Evolutionary conservation across 2,113 vertebrate species (phyloP), one percentile per base, ranked within the genome.

Genomic region (Nothobranchius furzeri): DNA sequence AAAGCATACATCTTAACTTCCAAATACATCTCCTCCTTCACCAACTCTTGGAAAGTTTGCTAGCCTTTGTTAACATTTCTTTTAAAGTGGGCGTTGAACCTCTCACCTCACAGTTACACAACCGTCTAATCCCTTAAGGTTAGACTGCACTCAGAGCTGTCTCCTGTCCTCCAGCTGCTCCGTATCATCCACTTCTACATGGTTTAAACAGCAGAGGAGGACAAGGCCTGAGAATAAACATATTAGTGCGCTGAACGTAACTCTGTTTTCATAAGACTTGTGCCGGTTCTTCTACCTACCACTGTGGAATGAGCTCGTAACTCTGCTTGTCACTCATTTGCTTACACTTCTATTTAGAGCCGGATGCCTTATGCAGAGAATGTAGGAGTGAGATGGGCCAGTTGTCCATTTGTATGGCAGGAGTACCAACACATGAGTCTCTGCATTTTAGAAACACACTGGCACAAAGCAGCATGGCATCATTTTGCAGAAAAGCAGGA

Each of bases 81-180:
- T 15, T 30, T 37, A n/a, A 1, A 48, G 60, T 60, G n/a, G 63
- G 59, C 8, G 17, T 80, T 49, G 57, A 73, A 65, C 59, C 20
- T 45, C 12, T 75, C 73, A 77, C 71, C 67, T 78, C 69, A 73
- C 9, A 37, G 60, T 73, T 76, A 61, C 11, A 49, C 70, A 83
- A 55, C 37, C 46, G 67, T 62, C 24, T 12, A 72, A 72, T 57
- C 77, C 59, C 65, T 20, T 0, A 0, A 43, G 68, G 37, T 68
- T 60, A 17, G 57, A 52, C 12, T 60, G 51, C 30, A 4, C 25
- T 60, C 46, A 11, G 35, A 64, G 30, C 54, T 67, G 30, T 58
- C 17, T 76, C 20, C 47, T 43, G 7, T 47, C 50, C 67, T 66
- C 60, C 73, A 73, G 73, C 68, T 84, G 68, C 42, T 70, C 59